Conservation (phyloP, 2,888 invertebrate genomes). For the Choristoneura rosaceana region DNA sequence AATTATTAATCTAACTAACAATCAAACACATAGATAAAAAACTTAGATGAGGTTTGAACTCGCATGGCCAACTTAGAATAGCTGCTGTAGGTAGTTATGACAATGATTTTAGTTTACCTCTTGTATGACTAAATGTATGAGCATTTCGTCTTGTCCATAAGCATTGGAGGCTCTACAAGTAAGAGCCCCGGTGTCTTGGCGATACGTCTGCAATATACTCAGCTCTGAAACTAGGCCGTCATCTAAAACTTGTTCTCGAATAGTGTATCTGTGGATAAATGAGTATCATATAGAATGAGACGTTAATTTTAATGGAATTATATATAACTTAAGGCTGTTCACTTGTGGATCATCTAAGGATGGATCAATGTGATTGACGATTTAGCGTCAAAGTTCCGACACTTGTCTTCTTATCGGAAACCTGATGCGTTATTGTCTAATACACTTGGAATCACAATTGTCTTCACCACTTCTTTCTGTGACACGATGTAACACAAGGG, state of each 20-base stretch:
- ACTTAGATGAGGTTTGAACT: not conserved
- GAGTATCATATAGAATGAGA: conserved; percentile 28
- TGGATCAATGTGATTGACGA: too few relatives aligned
- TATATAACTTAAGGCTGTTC: too few relatives aligned
- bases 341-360: too few relatives aligned
- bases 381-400: too few relatives aligned
- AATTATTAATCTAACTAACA: not conserved
- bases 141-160: conserved; percentile 96
- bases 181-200: conserved; percentile 95
- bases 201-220: conserved; percentile 92
- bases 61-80: too few relatives aligned
- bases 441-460: too few relatives aligned
- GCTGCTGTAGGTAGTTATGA: too few relatives aligned
- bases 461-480: too few relatives aligned
- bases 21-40: not conserved
- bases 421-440: too few relatives aligned
- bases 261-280: conserved; percentile 85
- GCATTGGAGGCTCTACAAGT: conserved; percentile 95
- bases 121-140: conserved; percentile 95
- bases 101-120: conserved; percentile 80
- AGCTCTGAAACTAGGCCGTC: conserved; percentile 94
- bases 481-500: too few relatives aligned
- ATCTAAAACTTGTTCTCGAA: conserved; percentile 90
- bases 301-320: too few relatives aligned
- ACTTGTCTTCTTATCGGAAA: too few relatives aligned